phyloP scores from a whole-genome alignment of 2,888 invertebrate genomes.

The Sphaerophoria taeniata region DNA sequence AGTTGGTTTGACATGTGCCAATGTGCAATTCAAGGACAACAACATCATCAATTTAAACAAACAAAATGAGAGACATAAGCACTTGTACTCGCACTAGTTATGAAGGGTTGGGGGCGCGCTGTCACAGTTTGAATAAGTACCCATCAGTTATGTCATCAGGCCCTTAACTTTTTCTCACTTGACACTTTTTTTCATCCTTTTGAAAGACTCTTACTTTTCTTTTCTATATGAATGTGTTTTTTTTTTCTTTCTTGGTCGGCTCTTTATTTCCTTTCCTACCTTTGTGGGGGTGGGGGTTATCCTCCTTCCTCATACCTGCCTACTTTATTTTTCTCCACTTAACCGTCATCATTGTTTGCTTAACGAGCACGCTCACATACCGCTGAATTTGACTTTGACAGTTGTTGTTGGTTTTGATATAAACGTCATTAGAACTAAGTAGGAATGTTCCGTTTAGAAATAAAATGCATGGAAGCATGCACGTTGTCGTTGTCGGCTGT shows the following conservation, averaged over 20 bases:
- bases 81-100: background rate
- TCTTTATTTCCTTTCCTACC: background rate
- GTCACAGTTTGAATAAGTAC: constrained; percentile 14
- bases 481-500: background rate
- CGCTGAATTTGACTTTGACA: constrained; percentile 53
- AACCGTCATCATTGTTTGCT: constrained; percentile 29
- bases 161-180: constrained; percentile 37
- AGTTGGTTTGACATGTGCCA: constrained; percentile 36
- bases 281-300: background rate
- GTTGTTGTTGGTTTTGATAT: background rate
- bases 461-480: constrained; percentile 1
- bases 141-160: constrained; percentile 32
- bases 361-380: constrained; percentile 57
- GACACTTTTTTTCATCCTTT: constrained; percentile 34
- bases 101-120: background rate
- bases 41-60: constrained; percentile 32
- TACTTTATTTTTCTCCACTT: constrained; percentile 25
- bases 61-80: background rate
- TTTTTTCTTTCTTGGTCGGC: background rate
- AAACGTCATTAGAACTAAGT: background rate
- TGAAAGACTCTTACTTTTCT: constrained; percentile 21
- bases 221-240: background rate
- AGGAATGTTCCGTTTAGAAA: background rate
- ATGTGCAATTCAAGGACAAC: too few relatives aligned
- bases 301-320: background rate